Evolutionary conservation across 2,888 invertebrate species (phyloP), one percentile per base, ranked within the genome.

Genomic region (Mermis nigrescens): DNA sequence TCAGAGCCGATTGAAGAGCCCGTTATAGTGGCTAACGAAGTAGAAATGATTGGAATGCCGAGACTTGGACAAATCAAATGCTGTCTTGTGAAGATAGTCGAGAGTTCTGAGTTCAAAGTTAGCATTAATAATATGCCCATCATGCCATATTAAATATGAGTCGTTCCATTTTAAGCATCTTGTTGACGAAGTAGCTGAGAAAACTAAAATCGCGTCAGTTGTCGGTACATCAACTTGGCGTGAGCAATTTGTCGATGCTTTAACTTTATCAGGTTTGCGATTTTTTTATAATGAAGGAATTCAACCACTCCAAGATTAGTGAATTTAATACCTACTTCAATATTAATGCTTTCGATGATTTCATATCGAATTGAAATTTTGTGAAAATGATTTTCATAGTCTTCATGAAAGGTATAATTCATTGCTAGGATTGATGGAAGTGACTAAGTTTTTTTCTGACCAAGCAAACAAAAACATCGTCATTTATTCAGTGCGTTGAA

Each of bases 81-180:
- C 66, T 84, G 87, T 61, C 84, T 86, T 77, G 81, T 95, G 68
- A 81, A 87, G 72, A 85, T 98, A 73, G 90, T 87, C 70, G 98
- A 98, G 76, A 94, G 92, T 78, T 87, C 89, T 75, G 95, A 95
- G 77, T 95, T 98, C 77, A 95, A 91, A 84, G 91, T 89, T 74
- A 65, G 77, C 76, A 63, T 38, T 38, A 19, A 12, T 38, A 38
- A 7, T 38, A 12, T 38, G 38, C 38, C 38, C 7, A 38, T 38
- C 7, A 38, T 38, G 7, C 38, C 12, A 38, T 12, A 7, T 38
- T 12, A 38, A 38, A 7, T 38, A 38, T 38, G 7, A 12, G 38
- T 12, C 7, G 38, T 38, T 38, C 7, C 38, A 38, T 7, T 52
- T 56, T 46, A 12, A 56, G 56, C 48, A 27, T 26, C 7, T 56